Percentiles rank a stretch among this genome's conserved stretches.
Conservation (phyloP, 2,113 vertebrate species). For the Chunga burmeisteri region DNA sequence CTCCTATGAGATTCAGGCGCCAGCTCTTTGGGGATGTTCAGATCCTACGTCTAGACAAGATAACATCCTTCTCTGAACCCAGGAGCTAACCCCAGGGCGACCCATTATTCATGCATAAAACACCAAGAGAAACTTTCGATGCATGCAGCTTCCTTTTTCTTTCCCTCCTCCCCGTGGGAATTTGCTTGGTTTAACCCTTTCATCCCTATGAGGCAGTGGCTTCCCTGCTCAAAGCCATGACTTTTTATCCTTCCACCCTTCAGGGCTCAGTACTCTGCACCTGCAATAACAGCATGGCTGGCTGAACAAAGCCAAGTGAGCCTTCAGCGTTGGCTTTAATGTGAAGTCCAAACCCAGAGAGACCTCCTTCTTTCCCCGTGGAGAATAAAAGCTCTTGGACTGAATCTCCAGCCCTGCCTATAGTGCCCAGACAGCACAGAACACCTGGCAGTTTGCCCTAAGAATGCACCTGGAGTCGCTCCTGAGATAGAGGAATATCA, state of each 20-base stretch:
- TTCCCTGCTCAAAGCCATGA: background rate
- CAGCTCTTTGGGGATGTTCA: conserved; percentile 58
- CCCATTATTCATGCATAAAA: conserved; percentile 58
- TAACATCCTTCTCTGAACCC: conserved; percentile 57
- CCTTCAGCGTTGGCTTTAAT: background rate
- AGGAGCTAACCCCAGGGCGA: conserved; percentile 53
- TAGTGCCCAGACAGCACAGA: background rate
- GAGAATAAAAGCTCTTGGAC: background rate
- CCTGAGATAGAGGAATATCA: background rate
- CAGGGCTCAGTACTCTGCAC: conserved; percentile 16
- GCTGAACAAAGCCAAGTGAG: conserved; percentile 32
- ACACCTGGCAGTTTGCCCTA: background rate
- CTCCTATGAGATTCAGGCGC: conserved; percentile 49
- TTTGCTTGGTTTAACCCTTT: conserved; percentile 55
- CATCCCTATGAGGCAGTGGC: background rate
- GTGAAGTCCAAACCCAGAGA: conserved; percentile 38
- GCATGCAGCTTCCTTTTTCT: conserved; percentile 15
- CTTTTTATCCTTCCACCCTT: conserved; percentile 4
- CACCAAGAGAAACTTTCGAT: conserved; percentile 27
- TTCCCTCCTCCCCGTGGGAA: conserved; percentile 49
- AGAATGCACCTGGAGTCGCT: background rate
- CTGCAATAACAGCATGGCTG: conserved; percentile 7
- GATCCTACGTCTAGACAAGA: conserved; percentile 61
- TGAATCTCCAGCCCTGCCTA: background rate
- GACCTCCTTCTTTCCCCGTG: background rate